Conservation (phyloP, 2,888 invertebrate species). For the Microctonus aethiopoides region DNA sequence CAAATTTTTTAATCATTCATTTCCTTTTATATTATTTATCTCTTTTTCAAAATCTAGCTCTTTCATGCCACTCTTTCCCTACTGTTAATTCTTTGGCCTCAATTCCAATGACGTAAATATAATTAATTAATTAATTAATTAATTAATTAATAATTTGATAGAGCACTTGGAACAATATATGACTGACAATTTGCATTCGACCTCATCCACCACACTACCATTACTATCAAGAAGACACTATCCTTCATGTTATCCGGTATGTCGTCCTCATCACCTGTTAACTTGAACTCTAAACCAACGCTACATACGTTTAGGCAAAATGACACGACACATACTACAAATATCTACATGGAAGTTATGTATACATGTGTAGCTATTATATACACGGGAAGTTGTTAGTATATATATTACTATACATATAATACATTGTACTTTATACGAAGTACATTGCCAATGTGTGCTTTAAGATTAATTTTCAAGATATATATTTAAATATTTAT, state of each 20-base stretch:
- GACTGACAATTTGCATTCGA: neutral
- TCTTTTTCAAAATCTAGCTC: no score
- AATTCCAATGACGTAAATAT: no score
- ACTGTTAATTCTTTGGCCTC: no score
- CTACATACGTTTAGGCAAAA: neutral
- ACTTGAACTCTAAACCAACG: neutral
- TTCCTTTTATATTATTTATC: no score
- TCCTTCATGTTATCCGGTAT: neutral
- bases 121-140: no score
- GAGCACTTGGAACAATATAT: neutral
- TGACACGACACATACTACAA: neutral
- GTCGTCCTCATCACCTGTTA: neutral
- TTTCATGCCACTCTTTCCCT: no score
- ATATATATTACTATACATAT: neutral
- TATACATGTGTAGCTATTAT: neutral
- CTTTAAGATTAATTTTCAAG: slow-evolving; percentile 2
- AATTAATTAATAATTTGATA: no score
- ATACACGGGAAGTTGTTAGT: neutral
- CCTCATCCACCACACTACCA: neutral
- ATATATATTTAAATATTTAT: no score
- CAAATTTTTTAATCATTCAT: no score
- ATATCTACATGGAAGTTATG: neutral
- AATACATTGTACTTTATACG: no score
- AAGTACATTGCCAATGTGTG: neutral
- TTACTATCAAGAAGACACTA: neutral